Evolutionary conservation across 2,888 invertebrate genomes (phyloP).

Genomic region (Plutella xylostella): DNA sequence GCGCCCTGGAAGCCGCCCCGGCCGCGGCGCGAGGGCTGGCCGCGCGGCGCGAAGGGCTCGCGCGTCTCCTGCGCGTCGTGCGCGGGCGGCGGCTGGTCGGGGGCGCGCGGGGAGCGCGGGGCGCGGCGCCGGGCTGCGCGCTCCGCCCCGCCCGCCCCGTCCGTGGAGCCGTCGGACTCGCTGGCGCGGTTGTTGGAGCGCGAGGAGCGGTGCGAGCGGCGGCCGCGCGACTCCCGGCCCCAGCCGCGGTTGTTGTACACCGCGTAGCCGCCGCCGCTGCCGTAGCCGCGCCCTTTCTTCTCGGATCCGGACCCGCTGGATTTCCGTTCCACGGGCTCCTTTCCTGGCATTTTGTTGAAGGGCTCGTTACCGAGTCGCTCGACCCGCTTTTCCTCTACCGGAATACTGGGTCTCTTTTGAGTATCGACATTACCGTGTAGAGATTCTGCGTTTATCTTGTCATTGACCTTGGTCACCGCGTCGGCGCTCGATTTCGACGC

Average conservation of each 20-base stretch:
- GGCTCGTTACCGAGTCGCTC: constrained; percentile 48
- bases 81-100: constrained; percentile 28
- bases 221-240: constrained; percentile 58
- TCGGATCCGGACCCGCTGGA: constrained; percentile 59
- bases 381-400: constrained; percentile 43
- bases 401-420: constrained; percentile 28
- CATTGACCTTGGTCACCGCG: constrained; percentile 32
- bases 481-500: constrained; percentile 44
- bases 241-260: constrained; percentile 64
- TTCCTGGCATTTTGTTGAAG: constrained; percentile 52
- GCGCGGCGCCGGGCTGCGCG: constrained; percentile 68
- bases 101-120: constrained; percentile 62
- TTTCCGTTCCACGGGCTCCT: constrained; percentile 59
- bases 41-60: constrained; percentile 87
- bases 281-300: constrained; percentile 65
- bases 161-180: constrained; percentile 82
- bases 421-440: constrained; percentile 29
- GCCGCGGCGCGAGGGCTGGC: constrained; percentile 90
- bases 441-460: constrained; percentile 36
- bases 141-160: constrained; percentile 70
- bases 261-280: constrained; percentile 47
- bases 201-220: constrained; percentile 58
- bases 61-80: constrained; percentile 56
- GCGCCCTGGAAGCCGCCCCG: constrained; percentile 72
- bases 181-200: constrained; percentile 66